phyloP scores from a whole-genome alignment of 2,113 vertebrate species.

The Oryzias woworae region DNA sequence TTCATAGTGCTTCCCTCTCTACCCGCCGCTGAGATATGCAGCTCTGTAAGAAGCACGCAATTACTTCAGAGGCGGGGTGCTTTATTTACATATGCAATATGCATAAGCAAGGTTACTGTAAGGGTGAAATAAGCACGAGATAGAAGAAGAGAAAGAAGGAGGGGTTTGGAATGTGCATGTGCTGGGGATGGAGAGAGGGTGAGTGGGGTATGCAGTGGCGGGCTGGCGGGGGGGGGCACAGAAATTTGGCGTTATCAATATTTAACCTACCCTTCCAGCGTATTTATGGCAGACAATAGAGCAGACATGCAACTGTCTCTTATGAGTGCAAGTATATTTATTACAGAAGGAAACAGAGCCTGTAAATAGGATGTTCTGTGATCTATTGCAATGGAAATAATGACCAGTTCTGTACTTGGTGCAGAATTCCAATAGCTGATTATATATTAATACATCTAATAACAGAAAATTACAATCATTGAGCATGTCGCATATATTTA shows the following conservation, averaged over 20 bases:
- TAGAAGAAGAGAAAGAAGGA: constrained; percentile 61
- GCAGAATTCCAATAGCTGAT: constrained; percentile 7
- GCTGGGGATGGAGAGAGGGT: constrained; percentile 30
- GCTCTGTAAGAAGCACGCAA: constrained; percentile 91
- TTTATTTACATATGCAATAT: constrained; percentile 86
- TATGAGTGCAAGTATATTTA: constrained; percentile 74
- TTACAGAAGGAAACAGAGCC: constrained; percentile 58
- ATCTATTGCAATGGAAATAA: constrained; percentile 37
- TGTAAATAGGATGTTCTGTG: constrained; percentile 67
- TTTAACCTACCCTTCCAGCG: constrained; percentile 78
- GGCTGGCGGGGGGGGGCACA: constrained; percentile 49
- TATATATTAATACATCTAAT: constrained; percentile 27
- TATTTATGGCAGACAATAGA: constrained; percentile 78
- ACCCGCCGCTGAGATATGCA: constrained; percentile 66
- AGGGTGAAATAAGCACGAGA: constrained; percentile 75
- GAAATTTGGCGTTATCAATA: constrained; percentile 78
- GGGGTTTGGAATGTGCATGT: constrained; percentile 47
- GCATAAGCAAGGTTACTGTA: constrained; percentile 79
- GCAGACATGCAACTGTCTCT: constrained; percentile 74
- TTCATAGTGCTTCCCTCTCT: constrained; percentile 32
- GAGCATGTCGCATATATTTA: constrained; percentile 47
- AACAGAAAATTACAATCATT: constrained; percentile 19
- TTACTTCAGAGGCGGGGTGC: constrained; percentile 88
- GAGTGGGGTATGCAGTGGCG: constrained; percentile 18
- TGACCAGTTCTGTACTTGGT: constrained; percentile 14